These are phyloP conservation scores for Coenobita brevimanus DNA, from an alignment of 1,140 invertebrate species.

Conservation along the genomic window DNA sequence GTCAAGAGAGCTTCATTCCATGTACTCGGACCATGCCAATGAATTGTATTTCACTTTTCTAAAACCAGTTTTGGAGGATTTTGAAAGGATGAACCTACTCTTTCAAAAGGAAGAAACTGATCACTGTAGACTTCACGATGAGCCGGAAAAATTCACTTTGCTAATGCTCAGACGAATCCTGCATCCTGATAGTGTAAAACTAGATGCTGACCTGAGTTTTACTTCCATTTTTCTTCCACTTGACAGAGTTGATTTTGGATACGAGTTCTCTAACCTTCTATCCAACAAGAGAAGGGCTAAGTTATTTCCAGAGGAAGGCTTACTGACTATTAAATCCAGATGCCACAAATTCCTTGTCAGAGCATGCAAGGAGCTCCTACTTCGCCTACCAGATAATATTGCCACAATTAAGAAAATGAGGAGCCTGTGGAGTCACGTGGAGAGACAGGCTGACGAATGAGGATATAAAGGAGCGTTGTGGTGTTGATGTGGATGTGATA, in stretches of 20 bases:
- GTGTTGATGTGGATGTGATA: no score
- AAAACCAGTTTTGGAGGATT: slow-evolving; percentile 30
- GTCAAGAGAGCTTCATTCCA: slow-evolving; percentile 28
- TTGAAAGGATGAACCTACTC: slow-evolving; percentile 23
- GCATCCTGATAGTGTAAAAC: slow-evolving; percentile 24
- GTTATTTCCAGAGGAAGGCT: slow-evolving; percentile 23
- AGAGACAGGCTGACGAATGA: no score
- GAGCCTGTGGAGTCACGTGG: no score
- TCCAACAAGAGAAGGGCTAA: neutral
- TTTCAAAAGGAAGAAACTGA: slow-evolving; percentile 40
- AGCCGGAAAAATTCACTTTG: slow-evolving; percentile 29
- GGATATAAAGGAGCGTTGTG: no score
- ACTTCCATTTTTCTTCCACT: slow-evolving; percentile 38
- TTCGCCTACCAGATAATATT: neutral
- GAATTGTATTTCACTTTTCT: slow-evolving; percentile 33
- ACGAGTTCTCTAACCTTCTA: slow-evolving; percentile 29
- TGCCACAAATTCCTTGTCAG: slow-evolving; percentile 29
- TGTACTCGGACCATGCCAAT: slow-evolving; percentile 32
- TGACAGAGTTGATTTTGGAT: slow-evolving; percentile 30
- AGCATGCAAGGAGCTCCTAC: neutral
- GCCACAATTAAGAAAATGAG: neutral
- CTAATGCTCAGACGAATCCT: slow-evolving; percentile 20
- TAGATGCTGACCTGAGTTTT: slow-evolving; percentile 33
- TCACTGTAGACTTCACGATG: slow-evolving; percentile 34
- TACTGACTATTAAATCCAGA: slow-evolving; percentile 13